Evolutionary conservation across 2,113 vertebrate species (phyloP), one percentile per base, ranked within the genome.

Genomic region (Carassius carassius): DNA sequence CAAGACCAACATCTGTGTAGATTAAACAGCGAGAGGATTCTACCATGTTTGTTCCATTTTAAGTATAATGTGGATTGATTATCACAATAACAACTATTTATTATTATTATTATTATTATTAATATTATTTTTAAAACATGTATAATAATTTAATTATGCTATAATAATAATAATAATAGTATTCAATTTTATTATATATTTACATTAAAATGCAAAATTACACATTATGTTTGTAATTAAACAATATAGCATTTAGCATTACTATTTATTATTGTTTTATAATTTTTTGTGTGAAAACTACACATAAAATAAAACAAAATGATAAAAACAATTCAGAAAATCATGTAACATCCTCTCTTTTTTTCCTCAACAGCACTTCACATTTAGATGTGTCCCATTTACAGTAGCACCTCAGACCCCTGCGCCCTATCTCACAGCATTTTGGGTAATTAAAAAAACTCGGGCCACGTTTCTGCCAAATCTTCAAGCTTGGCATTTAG

Each of bases 401-500:
- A 54, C 65, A 72, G 29, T 13, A 23, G 0, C 19, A 35, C 32
- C 49, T 32, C 80, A 37, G 65, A 72, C 17, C 81, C n/a, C 32
- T 51, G 7, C 9, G 13, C 17, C 67, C 21, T 56, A 49, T n/a
- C 51, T 67, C 32, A 29, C 49, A 56, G 63, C n/a, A 67, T 37
- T 78, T 29, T 58, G 23, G 35, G 54, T 83, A 83, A 78, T 72
- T 85, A 70, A 85, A 58, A 79, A 10, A 69, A 35, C 44, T 37
- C 25, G n/a, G 65, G 81, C 54, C 69, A 63, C 32, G 12, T 63
- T 74, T 56, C 7, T 70, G 37, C 81, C 41, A n/a, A n/a, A n/a
- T 74, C 74, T 23, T 76, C 54, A 51, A 47, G 37, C 37, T 14
- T 56, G 82, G 17, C 74, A 85, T 56, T 85, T 83, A 85, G 69